Evolutionary conservation across 1,140 invertebrate species (phyloP), one percentile per base, ranked within the genome.

Genomic region (Drosophila pachea): DNA sequence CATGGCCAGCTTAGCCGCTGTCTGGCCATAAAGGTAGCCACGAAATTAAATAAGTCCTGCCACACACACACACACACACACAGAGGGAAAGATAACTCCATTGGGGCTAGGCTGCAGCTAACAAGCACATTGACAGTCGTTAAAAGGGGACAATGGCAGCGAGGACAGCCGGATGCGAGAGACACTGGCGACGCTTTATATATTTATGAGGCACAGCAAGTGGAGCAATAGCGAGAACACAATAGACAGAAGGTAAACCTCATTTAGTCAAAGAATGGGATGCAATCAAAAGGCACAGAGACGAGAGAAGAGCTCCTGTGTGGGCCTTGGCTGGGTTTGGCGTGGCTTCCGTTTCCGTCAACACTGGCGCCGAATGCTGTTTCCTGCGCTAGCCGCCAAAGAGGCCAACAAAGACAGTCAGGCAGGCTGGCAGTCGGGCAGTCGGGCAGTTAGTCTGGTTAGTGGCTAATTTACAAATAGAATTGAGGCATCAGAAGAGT

Each of bases 391-490:
- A 8, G 29, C 42, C 33, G 58, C 16, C 6, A 53, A n/a, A 42
- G 40, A n/a, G 12, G 14, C 6, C 14, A 29, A 33, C 33, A 33
- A 62, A 29, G 32, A 42, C 49, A 16, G 14, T 14, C 16, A 45
- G 56, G 54, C 49, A 62, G 59, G 6, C 16, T 22, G 56, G 54
- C 49, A 62, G 59, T 55, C 58, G 40, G 12, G 40, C 14, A 14
- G 70, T 40, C 70, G 70, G 62, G 33, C 72, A 43, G 67, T 77
- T 82, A 65, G 74, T 59, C 75, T 73, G 75, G 63, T 84, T 78
- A 61, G 68, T 70, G 72, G 78, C 59, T 83, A 84, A 84, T 79
- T 76, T 84, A 68, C 76, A 83, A 84, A 76, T 83, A 67, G 50
- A 76, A 70, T 58, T 74, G 60, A 58, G 16, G 4, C 16, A 47